These are phyloP conservation scores for Helleia helle DNA, from an alignment of 2,888 invertebrate genomes.

Conservation along the genomic window DNA sequence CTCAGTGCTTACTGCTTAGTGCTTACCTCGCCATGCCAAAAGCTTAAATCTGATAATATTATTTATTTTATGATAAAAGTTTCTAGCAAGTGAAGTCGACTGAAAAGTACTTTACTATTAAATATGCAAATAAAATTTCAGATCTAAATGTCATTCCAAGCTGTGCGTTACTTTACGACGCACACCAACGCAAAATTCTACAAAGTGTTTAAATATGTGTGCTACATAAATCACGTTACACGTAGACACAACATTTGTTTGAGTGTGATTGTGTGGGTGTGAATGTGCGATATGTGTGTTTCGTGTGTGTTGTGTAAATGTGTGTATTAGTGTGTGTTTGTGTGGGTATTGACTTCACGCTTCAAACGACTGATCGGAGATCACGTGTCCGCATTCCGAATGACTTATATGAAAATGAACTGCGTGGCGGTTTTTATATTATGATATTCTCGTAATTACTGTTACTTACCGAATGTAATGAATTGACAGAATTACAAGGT, in stretches of 20 bases:
- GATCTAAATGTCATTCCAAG: too few relatives aligned
- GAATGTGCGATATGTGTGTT: neutral
- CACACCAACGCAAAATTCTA: neutral
- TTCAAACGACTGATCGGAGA: slow-evolving; percentile 54
- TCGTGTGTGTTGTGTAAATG: neutral
- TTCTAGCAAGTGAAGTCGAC: too few relatives aligned
- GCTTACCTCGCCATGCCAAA: too few relatives aligned
- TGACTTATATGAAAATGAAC: slow-evolving; percentile 34
- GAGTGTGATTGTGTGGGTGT: neutral
- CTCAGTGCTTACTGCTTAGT: too few relatives aligned
- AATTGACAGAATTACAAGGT: too few relatives aligned
- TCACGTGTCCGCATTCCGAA: slow-evolving; percentile 58
- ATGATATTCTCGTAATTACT: neutral
- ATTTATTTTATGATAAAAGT: too few relatives aligned
- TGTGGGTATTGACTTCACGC: slow-evolving; percentile 26
- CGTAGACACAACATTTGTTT: slow-evolving; percentile 10
- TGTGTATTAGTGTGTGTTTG: slow-evolving; percentile 11
- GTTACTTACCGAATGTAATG: neutral
- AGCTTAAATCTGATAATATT: too few relatives aligned
- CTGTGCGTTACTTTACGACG: too few relatives aligned
- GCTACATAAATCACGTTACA: slow-evolving; percentile 11
- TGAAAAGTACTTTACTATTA: too few relatives aligned
- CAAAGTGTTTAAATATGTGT: slow-evolving; percentile 5
- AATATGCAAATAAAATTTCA: too few relatives aligned
- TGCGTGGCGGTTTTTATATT: slow-evolving; percentile 11